phyloP scores from a whole-genome alignment of 2,113 vertebrate species.

The Phylloscopus whistleri region DNA sequence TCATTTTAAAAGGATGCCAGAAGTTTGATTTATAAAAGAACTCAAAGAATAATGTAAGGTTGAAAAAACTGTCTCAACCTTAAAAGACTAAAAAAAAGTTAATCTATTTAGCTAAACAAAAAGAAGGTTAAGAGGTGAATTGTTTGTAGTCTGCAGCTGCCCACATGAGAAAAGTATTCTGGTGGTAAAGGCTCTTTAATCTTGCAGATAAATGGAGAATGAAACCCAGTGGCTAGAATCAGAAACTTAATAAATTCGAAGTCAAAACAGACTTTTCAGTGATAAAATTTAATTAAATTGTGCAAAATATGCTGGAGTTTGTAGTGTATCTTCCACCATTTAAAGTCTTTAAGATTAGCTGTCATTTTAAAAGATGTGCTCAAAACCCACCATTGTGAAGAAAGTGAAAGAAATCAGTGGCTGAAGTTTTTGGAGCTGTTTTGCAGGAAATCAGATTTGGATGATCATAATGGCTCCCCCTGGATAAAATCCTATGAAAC shows the following conservation, averaged over 20 bases:
- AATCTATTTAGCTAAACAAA: slow-evolving; percentile 12
- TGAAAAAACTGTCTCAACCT: background rate
- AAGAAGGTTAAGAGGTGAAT: slow-evolving; percentile 1
- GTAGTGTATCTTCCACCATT: background rate
- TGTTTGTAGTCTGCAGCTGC: background rate
- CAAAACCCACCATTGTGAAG: background rate
- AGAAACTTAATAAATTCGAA: slow-evolving; percentile 17
- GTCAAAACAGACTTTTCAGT: background rate
- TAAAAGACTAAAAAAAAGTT: background rate
- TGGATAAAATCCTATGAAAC: background rate
- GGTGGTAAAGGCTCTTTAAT: background rate
- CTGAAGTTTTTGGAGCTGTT: background rate
- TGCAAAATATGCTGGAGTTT: background rate
- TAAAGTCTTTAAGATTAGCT: background rate
- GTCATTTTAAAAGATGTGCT: background rate
- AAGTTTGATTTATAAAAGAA: background rate
- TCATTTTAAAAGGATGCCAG: background rate
- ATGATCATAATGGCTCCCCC: background rate
- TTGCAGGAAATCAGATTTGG: background rate
- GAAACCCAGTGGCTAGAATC: background rate
- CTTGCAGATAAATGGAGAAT: background rate
- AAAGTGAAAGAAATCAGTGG: background rate
- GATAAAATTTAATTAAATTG: slow-evolving; percentile 5
- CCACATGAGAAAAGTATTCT: background rate
- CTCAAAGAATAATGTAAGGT: background rate